phyloP scores from a whole-genome alignment of 2,113 vertebrate genomes.

The Neofelis nebulosa region DNA sequence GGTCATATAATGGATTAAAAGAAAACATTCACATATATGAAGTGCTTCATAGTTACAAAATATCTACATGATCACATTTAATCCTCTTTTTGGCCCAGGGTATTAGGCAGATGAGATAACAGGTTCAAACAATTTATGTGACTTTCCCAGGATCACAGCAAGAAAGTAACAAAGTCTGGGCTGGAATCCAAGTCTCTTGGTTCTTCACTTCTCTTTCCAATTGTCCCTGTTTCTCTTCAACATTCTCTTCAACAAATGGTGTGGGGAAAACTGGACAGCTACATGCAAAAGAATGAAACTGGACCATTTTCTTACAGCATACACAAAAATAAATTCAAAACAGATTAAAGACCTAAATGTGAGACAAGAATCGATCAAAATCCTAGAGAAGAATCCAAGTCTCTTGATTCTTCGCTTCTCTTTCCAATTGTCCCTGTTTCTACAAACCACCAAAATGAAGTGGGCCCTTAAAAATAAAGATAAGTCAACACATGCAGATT shows the following conservation, averaged over 20 bases:
- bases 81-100: neutral
- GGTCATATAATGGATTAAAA: neutral
- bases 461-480: neutral
- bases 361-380: too few relatives aligned
- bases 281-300: too few relatives aligned
- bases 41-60: neutral
- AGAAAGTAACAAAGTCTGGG: slow-evolving; percentile 4
- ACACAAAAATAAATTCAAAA: too few relatives aligned
- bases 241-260: too few relatives aligned
- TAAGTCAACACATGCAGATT: too few relatives aligned
- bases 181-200: neutral
- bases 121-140: neutral
- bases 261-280: too few relatives aligned
- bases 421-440: neutral
- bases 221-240: neutral
- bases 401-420: neutral
- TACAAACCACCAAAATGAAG: neutral
- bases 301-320: too few relatives aligned
- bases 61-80: neutral
- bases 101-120: neutral
- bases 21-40: neutral
- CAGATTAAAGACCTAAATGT: too few relatives aligned
- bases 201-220: neutral
- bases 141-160: neutral
- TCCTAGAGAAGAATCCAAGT: neutral